A percentile compares a stretch with the other conserved stretches of the same genome.
Evolutionary conservation across 2,888 invertebrate genomes (phyloP).

Genomic region (Epistrophe grossulariae): DNA sequence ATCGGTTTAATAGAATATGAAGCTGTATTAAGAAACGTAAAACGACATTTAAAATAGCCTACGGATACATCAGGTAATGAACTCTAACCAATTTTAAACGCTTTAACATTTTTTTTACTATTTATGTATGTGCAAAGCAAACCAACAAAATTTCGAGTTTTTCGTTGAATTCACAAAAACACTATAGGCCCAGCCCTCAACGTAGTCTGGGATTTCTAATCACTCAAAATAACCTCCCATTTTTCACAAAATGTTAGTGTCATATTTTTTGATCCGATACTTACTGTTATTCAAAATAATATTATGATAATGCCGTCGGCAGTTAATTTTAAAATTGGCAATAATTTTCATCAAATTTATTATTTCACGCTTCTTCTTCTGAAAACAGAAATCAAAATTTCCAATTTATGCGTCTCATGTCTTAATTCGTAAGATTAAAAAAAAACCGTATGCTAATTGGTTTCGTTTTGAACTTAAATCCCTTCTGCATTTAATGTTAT

Average conservation of each 20-base stretch:
- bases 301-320: constrained; percentile 13
- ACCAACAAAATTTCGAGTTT: neutral
- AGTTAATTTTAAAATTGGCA: constrained; percentile 1
- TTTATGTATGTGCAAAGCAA: neutral
- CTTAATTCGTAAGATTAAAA: constrained; percentile 31
- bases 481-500: constrained; percentile 42
- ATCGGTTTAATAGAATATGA: too few species aligned
- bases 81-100: too few species aligned
- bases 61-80: too few species aligned
- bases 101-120: neutral
- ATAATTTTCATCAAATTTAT: constrained; percentile 23
- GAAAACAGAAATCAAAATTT: constrained; percentile 26
- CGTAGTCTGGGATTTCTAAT: neutral
- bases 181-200: neutral
- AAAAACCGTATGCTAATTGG: constrained; percentile 41
- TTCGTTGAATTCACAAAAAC: neutral
- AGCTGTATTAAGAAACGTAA: too few species aligned
- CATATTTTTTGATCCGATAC: neutral
- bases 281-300: constrained; percentile 3
- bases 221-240: neutral
- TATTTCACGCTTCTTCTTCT: constrained; percentile 14
- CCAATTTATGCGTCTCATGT: constrained; percentile 17
- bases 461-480: constrained; percentile 30
- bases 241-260: neutral
- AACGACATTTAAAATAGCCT: too few species aligned